Conservation (phyloP, 2,888 invertebrate species). For the Plebejus melissa region DNA sequence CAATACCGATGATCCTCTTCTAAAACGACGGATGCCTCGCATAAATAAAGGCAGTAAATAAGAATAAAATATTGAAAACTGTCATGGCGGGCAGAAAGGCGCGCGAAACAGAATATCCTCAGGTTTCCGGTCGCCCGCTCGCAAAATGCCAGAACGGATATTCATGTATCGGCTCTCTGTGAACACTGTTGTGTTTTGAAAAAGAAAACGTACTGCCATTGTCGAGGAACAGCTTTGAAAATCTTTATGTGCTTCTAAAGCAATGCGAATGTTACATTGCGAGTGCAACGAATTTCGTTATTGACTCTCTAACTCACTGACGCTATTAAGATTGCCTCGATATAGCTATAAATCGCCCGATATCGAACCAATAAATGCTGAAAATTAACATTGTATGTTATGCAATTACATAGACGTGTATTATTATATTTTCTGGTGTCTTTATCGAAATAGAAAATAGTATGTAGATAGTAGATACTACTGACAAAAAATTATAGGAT, state of each 20-base stretch:
- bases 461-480: too few relatives aligned
- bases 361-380: too few relatives aligned
- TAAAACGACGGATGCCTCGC: conserved; percentile 59
- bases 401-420: too few relatives aligned
- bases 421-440: too few relatives aligned
- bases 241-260: conserved; percentile 16
- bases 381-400: too few relatives aligned
- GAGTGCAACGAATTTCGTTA: neutral
- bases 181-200: conserved; percentile 31
- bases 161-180: conserved; percentile 61
- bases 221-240: conserved; percentile 28
- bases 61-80: conserved; percentile 77
- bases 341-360: too few relatives aligned
- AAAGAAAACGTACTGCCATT: conserved; percentile 42
- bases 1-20: conserved; percentile 34
- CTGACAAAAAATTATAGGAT: neutral
- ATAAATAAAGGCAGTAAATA: conserved; percentile 78
- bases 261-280: neutral
- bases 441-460: too few relatives aligned
- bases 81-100: conserved; percentile 73
- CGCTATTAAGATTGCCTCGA: too few relatives aligned
- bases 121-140: conserved; percentile 72
- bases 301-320: too few relatives aligned
- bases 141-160: conserved; percentile 75
- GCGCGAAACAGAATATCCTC: conserved; percentile 74